Conservation (phyloP, 2,888 invertebrate species). For the Copidosoma aretas region DNA sequence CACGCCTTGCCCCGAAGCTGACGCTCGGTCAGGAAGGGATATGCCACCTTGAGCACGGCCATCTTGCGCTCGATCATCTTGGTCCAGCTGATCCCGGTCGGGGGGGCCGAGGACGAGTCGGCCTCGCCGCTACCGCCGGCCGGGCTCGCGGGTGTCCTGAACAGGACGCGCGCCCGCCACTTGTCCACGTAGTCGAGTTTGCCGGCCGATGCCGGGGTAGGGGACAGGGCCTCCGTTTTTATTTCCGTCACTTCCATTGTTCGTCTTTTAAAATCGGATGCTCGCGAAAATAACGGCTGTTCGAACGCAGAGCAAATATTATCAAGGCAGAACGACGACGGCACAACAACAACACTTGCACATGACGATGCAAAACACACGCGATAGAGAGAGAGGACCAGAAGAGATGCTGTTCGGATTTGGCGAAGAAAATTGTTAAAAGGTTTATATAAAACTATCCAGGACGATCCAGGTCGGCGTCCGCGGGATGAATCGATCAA, state of each 20-base stretch:
- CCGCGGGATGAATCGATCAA: too few species aligned
- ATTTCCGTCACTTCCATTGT: background rate
- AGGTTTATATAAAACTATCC: too few species aligned
- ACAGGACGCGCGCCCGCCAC: constrained; percentile 26
- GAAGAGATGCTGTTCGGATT: too few species aligned
- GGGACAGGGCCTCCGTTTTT: background rate
- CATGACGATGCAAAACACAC: too few species aligned
- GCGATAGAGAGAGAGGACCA: too few species aligned
- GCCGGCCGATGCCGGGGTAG: background rate
- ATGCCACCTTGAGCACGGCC: constrained; percentile 41
- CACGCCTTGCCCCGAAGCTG: constrained; percentile 45
- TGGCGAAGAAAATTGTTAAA: too few species aligned
- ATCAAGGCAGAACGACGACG: too few species aligned
- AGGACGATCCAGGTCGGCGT: too few species aligned
- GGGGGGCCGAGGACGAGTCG: background rate
- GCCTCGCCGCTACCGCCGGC: background rate
- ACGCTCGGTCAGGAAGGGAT: constrained; percentile 43
- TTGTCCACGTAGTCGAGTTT: constrained; percentile 19
- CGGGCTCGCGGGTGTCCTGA: background rate
- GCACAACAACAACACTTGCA: too few species aligned
- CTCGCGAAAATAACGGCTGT: too few species aligned
- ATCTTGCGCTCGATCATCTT: constrained; percentile 26
- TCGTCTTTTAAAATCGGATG: too few species aligned
- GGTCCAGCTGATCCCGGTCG: background rate
- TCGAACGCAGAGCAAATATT: too few species aligned